Base-by-base conservation (phyloP, 2,113 vertebrate species). In the Prietella phreatophila region DNA sequence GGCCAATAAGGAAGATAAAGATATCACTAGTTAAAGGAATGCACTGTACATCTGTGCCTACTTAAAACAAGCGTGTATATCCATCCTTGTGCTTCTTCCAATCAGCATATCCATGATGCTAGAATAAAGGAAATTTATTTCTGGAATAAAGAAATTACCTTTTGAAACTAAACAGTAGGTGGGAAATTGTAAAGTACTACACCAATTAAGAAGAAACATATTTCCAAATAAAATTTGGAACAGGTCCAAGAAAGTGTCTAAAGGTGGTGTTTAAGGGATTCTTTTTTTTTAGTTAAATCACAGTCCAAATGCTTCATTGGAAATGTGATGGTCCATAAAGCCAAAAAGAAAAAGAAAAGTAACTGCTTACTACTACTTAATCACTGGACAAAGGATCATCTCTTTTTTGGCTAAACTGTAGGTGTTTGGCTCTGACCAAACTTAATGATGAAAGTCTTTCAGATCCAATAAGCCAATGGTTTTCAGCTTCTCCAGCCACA, bases 1-100 rank as follows among this genome's bases (percentile, higher is more conserved):
- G 82, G 69, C 82, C 87, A 88, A 88, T 2, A 80, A 19, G 27
- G n/a, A 22, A 88, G 73, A 88, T 88, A 78, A 63, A 88, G 80
- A 47, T 42, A 88, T 79, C 71, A 33, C 55, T 56, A 30, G n/a
- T 61, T 50, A 55, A 42, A 73, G 71, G 69, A 47, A 67, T 84
- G 63, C 82, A 53, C 13, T 80, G 75, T 79, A 80, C 75, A 84
- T 88, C 87, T 84, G 73, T 42, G 60, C 22, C 60, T 36, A 75
- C 61, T 80, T 85, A 79, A 79, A 86, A 87, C 75, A 19, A n/a
- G 81, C 14, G 13, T 84, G 82, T 63, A 78, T 73, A 67, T 76
- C 83, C 47, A 67, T 56, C 42, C 71, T 15, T 27, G 39, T 39
- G 15, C 22, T 69, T 67, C 82, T 56, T 79, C 19, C 30, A 84